A percentile compares a stretch with the other conserved stretches of the same genome.
phyloP scores from a whole-genome alignment of 2,797 vertebrate genomes.

The Scolopax rusticola region DNA sequence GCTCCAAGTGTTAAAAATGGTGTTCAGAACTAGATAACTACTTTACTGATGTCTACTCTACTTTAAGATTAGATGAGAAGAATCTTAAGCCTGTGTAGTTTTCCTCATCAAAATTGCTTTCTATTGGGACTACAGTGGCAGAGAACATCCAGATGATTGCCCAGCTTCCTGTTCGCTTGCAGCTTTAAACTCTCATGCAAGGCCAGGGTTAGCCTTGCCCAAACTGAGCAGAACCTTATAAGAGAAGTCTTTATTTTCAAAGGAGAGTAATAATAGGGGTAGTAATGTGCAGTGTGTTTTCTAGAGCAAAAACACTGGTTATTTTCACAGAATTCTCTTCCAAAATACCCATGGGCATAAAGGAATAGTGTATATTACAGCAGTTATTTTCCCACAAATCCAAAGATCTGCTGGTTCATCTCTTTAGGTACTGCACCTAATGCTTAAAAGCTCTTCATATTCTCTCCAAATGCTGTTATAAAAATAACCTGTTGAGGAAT shows the following conservation, averaged over 20 bases:
- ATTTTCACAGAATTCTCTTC: slow-evolving; percentile 1
- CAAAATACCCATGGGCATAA: background rate
- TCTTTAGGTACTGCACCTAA: background rate
- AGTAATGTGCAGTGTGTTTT: background rate
- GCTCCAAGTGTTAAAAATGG: background rate
- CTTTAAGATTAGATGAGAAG: background rate
- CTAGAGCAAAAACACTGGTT: background rate
- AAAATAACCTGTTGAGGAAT: slow-evolving; percentile 39
- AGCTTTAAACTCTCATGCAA: background rate
- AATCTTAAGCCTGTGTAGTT: background rate
- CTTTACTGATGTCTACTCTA: background rate
- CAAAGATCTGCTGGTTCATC: background rate
- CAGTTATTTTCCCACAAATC: background rate
- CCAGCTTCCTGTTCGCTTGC: background rate
- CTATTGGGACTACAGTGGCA: background rate
- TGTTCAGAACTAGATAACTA: background rate
- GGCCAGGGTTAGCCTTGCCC: background rate
- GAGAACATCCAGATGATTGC: background rate
- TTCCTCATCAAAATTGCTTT: background rate
- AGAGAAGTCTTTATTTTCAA: background rate
- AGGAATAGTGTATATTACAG: background rate
- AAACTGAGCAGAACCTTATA: background rate
- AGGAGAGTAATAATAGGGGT: background rate
- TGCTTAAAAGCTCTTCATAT: slow-evolving; percentile 15
- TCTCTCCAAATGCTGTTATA: slow-evolving; percentile 25